Base-by-base conservation (phyloP, 1,140 invertebrate genomes). In the Drosophila lini region DNA sequence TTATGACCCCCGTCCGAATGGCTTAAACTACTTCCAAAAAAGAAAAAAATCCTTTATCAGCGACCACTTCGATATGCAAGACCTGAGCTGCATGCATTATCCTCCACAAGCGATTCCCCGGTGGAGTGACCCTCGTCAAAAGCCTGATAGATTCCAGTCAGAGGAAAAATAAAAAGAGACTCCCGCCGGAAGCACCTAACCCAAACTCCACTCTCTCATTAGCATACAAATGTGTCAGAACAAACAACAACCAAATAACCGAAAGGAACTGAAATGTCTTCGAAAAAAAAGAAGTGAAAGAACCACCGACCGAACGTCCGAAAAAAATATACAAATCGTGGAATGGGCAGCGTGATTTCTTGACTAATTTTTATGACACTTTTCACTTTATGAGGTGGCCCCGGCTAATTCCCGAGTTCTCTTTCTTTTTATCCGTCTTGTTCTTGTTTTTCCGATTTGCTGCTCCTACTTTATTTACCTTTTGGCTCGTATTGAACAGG, bases 301-400 rank as follows among this genome's bases (percentile, higher is more conserved):
- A 74, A 38, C 36, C 19, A 50, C 44, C 34, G 34, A n/a, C 50
- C 19, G 25, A 60, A 50, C 15, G 45, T 34, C 44, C 53, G 34
- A 62, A 74, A 69, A 32, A 57, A 55, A 52, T 45, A 61, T 32
- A 31, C 11, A 58, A 52, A 62, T 52, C 59, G 36, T 38, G 59
- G 58, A 56, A 34, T 10, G 59, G 75, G 50, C 76, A 80, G 77
- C 84, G 84, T 89, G 84, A 88, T 88, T 88, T 88, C 84, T 88
- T 88, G 84, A 88, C 84, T 88, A 88, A 88, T 88, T 88, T 88
- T 88, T 88, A 88, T 89, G 84, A 88, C 84, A 88, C 84, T 88
- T 88, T 88, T 89, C 84, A 88, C 74, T 88, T 88, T 84, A 88
- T 88, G 84, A 80, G 58, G 47, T 45, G 60, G 48, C 25, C 56